These are phyloP conservation scores for Gymnoscopelus microlampas DNA, from an alignment of 2,797 vertebrate species.

Conservation along the genomic window DNA sequence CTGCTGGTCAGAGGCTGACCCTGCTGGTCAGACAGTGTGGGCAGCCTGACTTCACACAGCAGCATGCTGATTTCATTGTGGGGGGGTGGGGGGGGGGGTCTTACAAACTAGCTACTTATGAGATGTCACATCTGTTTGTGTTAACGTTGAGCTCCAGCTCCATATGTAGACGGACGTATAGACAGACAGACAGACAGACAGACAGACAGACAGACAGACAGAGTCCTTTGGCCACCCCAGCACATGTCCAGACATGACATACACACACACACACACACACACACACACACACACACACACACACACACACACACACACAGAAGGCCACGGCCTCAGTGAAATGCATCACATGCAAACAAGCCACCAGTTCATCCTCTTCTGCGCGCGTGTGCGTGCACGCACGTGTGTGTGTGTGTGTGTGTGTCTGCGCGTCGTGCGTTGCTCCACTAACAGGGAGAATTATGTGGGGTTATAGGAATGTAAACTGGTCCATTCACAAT, in stretches of 20 bases:
- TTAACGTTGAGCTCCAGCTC: constrained; percentile 38
- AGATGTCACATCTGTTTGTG: constrained; percentile 62
- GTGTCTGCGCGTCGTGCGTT: background rate
- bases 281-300: constrained; percentile 14
- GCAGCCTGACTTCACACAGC: constrained; percentile 53
- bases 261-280: background rate
- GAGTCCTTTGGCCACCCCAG: background rate
- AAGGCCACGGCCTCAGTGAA: constrained; percentile 36
- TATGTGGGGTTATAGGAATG: constrained; percentile 52
- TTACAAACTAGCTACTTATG: constrained; percentile 68
- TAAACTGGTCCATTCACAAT: constrained; percentile 68
- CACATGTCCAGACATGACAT: too few relatives aligned
- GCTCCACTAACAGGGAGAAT: constrained; percentile 52
- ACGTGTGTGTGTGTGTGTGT: too few relatives aligned
- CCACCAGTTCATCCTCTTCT: constrained; percentile 31
- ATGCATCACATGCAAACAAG: background rate
- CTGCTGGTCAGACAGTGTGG: constrained; percentile 23
- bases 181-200: background rate
- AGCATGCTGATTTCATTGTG: constrained; percentile 73
- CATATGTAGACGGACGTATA: constrained; percentile 3
- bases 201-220: background rate
- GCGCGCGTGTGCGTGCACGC: too few relatives aligned
- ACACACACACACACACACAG: background rate
- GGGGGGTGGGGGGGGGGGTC: constrained; percentile 58
- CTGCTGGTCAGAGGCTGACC: constrained; percentile 22